phyloP scores from a whole-genome alignment of 2,888 invertebrate species.

The Sesia bembeciformis region DNA sequence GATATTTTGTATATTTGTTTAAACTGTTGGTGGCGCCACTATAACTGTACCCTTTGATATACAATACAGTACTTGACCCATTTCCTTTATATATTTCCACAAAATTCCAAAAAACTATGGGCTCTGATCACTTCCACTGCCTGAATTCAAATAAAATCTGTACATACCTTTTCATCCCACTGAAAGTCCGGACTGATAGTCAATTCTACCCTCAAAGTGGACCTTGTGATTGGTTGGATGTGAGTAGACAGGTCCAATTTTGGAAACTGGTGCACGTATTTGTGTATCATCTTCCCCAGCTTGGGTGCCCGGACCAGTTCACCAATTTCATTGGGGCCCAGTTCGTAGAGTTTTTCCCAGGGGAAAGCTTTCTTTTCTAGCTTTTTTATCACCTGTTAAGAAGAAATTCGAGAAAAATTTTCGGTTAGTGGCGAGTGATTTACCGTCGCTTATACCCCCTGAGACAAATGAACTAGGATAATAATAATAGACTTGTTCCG shows the following conservation, averaged over 20 bases:
- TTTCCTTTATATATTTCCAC: no score
- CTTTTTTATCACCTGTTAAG: constrained; percentile 84
- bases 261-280: constrained; percentile 97
- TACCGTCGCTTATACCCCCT: no score
- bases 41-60: no score
- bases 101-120: no score
- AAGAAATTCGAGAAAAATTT: not conserved
- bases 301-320: constrained; percentile 92
- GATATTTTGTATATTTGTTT: no score
- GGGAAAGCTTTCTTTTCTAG: constrained; percentile 98
- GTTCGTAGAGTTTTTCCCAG: constrained; percentile 95
- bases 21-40: no score
- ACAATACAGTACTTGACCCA: no score
- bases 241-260: constrained; percentile 96
- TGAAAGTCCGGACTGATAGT: constrained; percentile 99
- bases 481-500: no score
- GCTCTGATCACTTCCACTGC: no score
- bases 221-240: constrained; percentile 96
- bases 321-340: constrained; percentile 97
- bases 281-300: constrained; percentile 94
- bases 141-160: no score
- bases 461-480: no score
- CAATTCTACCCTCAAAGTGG: constrained; percentile 94
- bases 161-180: constrained; percentile 94
- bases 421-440: no score